phyloP scores from a whole-genome alignment of 2,888 invertebrate genomes.

The Piscicola geometra region DNA sequence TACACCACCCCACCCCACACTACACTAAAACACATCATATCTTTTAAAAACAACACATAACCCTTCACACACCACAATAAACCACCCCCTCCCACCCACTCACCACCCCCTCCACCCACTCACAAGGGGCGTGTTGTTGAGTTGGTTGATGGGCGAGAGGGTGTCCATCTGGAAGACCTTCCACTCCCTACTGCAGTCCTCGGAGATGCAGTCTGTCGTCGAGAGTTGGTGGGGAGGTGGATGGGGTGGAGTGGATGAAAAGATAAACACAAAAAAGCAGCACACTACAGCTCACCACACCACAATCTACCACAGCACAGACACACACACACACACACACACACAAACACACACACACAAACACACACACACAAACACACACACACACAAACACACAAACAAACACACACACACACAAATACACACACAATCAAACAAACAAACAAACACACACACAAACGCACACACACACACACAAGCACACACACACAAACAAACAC shows the following conservation, averaged over 20 bases:
- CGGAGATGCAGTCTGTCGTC: neutral
- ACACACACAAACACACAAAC: neutral
- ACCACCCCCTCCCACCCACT: no score
- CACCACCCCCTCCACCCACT: neutral
- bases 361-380: neutral
- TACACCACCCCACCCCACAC: neutral
- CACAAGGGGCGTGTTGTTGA: conserved; percentile 20
- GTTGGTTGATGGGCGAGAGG: neutral
- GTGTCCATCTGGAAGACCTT: neutral
- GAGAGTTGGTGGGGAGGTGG: neutral
- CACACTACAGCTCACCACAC: neutral
- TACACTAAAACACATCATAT: neutral
- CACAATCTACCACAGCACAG: neutral
- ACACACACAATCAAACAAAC: neutral
- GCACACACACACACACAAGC: no score
- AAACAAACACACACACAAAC: no score
- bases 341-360: neutral
- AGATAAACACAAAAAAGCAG: neutral
- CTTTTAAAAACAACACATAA: neutral
- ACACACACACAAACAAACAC: no score
- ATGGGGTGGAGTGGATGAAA: no score
- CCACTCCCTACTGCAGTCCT: neutral
- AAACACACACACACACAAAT: neutral
- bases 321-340: neutral
- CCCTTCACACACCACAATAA: neutral